Percentiles rank a stretch among this genome's conserved stretches.
Conservation (phyloP, 2,797 vertebrate genomes). For the Morus bassanus region DNA sequence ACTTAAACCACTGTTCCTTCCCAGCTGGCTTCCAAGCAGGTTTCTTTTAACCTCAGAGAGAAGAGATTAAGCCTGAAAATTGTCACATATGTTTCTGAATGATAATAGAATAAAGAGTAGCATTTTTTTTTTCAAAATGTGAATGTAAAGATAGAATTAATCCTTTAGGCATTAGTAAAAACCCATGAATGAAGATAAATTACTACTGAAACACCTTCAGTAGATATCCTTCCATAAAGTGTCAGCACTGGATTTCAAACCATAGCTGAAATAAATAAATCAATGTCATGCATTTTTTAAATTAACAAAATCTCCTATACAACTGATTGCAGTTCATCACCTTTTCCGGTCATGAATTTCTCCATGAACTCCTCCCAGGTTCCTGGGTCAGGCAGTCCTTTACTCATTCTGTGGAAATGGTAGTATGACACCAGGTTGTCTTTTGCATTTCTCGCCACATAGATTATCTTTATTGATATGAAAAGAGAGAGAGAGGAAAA, state of each 20-base stretch:
- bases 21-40: not conserved
- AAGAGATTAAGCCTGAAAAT: not conserved
- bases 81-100: not conserved
- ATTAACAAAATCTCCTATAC: not conserved
- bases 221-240: not conserved
- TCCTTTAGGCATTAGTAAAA: not conserved
- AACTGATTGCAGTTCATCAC: slow-evolving; percentile 62
- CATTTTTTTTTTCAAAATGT: not conserved
- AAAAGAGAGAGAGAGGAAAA: not conserved
- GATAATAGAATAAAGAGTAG: not conserved
- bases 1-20: not conserved
- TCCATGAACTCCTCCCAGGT: slow-evolving; percentile 84
- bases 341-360: slow-evolving; percentile 83
- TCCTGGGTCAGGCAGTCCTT: slow-evolving; percentile 84
- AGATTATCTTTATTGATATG: slow-evolving; percentile 79
- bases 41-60: not conserved
- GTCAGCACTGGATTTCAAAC: not conserved
- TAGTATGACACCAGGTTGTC: slow-evolving; percentile 93
- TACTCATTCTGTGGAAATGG: slow-evolving; percentile 88
- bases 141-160: not conserved
- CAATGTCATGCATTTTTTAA: not conserved
- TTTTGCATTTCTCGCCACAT: slow-evolving; percentile 91
- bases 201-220: not conserved
- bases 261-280: not conserved
- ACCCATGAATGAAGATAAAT: not conserved